Evolutionary conservation across 2,888 invertebrate genomes (phyloP).

Genomic region (Lochmaea crataegi): DNA sequence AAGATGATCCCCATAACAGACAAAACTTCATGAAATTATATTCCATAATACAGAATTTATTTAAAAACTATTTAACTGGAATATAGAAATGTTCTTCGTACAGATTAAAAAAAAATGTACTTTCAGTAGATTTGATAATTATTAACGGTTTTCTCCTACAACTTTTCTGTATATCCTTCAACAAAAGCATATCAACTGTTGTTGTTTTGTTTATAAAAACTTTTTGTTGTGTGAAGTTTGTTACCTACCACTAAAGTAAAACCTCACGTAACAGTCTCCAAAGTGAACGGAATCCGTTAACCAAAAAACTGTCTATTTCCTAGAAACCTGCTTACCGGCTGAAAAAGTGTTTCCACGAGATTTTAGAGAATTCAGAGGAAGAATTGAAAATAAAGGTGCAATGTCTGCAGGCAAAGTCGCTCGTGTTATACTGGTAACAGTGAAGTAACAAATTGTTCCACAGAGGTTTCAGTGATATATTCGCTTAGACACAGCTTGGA

Average conservation of each 20-base stretch:
- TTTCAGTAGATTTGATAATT: too few species aligned
- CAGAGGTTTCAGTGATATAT: neutral
- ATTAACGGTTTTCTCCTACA: too few species aligned
- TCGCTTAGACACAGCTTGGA: too few species aligned
- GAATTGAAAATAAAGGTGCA: neutral
- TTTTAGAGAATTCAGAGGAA: neutral
- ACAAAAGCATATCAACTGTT: too few species aligned
- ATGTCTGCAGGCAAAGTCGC: neutral
- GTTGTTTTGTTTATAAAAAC: too few species aligned
- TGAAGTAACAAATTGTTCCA: neutral
- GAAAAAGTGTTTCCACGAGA: neutral
- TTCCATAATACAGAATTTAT: too few species aligned
- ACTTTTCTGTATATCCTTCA: too few species aligned
- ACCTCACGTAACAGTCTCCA: neutral
- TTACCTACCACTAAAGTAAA: neutral
- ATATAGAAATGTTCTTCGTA: too few species aligned
- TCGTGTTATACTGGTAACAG: neutral
- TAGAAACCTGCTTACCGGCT: neutral
- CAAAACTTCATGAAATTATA: too few species aligned
- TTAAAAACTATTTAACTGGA: too few species aligned
- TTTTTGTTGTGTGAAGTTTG: neutral
- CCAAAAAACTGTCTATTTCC: neutral
- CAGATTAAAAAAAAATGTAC: too few species aligned
- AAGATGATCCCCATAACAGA: too few species aligned
- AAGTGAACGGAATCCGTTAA: neutral